Percentiles rank a stretch among this genome's conserved stretches.
Evolutionary conservation across 2,888 invertebrate species (phyloP).

Genomic region (Ischnus inquisitorius): DNA sequence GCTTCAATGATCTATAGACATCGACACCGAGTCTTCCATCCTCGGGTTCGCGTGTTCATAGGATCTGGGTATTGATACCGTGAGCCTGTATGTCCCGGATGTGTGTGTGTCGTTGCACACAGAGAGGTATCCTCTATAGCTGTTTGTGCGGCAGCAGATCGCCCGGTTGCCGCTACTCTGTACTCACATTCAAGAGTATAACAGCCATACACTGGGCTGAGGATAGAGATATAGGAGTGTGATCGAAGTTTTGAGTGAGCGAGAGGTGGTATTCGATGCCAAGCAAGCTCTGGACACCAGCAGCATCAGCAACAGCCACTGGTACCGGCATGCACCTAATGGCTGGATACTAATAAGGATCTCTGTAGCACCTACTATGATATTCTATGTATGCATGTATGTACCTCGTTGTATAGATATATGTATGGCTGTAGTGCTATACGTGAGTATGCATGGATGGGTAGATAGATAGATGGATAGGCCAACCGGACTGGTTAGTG

Average conservation of each 20-base stretch:
- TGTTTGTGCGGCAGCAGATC: conserved; percentile 8
- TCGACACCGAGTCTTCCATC: conserved; percentile 49
- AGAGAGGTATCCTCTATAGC: conserved; percentile 36
- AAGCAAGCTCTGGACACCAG: conserved; percentile 30
- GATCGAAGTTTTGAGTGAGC: conserved; percentile 55
- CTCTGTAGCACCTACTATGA: conserved; percentile 31
- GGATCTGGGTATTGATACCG: conserved; percentile 28
- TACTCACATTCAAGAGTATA: conserved; percentile 40
- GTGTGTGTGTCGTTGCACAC: conserved; percentile 48
- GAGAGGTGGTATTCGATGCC: conserved; percentile 41
- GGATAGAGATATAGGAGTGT: conserved; percentile 30
- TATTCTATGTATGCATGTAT: neutral
- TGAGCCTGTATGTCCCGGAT: conserved; percentile 42
- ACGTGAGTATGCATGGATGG: neutral
- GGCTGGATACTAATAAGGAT: conserved; percentile 67
- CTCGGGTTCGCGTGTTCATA: conserved; percentile 11
- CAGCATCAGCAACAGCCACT: conserved; percentile 36
- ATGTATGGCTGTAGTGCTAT: conserved; percentile 9
- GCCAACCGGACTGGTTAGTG: conserved; percentile 45
- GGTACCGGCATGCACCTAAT: conserved; percentile 56
- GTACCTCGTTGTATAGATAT: neutral
- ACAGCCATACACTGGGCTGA: conserved; percentile 21
- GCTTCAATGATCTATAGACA: conserved; percentile 45
- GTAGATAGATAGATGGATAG: conserved; percentile 34
- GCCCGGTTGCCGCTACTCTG: conserved; percentile 16